Evolutionary conservation across 2,113 vertebrate species (phyloP), one percentile per base, ranked within the genome.

Genomic region (Dipodomys spectabilis): DNA sequence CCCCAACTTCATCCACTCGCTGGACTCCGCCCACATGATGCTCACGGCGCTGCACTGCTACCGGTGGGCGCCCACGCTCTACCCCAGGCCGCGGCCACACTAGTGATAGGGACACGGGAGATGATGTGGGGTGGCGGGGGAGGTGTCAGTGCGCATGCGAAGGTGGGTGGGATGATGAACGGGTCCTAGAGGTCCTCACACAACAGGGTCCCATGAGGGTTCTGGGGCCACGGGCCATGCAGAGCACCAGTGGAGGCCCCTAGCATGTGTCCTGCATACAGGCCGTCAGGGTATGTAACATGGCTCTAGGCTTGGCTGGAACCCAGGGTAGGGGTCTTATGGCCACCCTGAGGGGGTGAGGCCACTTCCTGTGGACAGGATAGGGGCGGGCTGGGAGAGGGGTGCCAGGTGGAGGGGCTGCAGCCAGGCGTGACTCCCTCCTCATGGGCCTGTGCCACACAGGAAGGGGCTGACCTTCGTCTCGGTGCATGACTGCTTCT

Each of bases 21-120:
- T 99, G 97, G 99, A 99, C 97, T 99, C 99, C 49, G 99, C 99
- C 0, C 99, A 99, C 97, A 99, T 99, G 99, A 99, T 99, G 99
- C 98, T 99, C 35, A 99, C 99, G 0, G 98, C 99, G 7, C 98
- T 99, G 53, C 96, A 99, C 97, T 99, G 99, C 96, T 98, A 99
- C 45, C 98, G 99, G 99, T 99, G 92, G 62, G 96, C 53, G 49
- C 49, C 49, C 49, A 49, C 5, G 49, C 49, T 49, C 49, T 39
- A 39, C 49, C 49, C 49, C 49, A 12, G 49, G 13, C 19, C 16
- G 71, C 7, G 16, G 30, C 15, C 53, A 39, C 39, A 39, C 64
- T 28, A 35, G 64, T 15, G 18, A 28, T 4, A 44, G 18, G 44
- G 3, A 22, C 65, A 16, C 13, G 15, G 39, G 27, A 39, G 35